phyloP scores from a whole-genome alignment of 2,113 vertebrate species.

The Gambusia affinis region DNA sequence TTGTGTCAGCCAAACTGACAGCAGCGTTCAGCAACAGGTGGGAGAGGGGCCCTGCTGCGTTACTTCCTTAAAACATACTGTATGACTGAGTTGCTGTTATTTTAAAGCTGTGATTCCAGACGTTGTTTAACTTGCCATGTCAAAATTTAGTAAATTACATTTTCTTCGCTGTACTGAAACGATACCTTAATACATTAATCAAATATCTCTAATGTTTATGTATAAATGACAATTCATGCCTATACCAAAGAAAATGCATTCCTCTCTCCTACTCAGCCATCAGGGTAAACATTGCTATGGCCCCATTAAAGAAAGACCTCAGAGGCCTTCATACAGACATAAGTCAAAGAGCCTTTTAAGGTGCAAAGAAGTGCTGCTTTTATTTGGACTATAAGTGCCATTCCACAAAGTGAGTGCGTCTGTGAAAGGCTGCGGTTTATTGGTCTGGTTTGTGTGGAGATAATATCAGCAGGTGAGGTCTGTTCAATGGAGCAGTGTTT shows the following conservation, averaged over 20 bases:
- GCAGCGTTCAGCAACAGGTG: no score
- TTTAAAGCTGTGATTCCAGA: no score
- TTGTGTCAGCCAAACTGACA: no score
- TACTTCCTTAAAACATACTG: not conserved
- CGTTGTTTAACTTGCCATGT: no score
- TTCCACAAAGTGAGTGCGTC: slow-evolving; percentile 63
- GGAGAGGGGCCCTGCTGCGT: not conserved
- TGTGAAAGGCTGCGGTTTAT: slow-evolving; percentile 75
- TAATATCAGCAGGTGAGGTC: slow-evolving; percentile 82
- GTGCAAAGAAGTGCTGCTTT: slow-evolving; percentile 57
- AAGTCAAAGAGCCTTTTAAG: slow-evolving; percentile 36
- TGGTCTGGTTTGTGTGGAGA: slow-evolving; percentile 70
- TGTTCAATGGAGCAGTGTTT: slow-evolving; percentile 71
- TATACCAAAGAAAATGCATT: not conserved
- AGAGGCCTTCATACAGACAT: slow-evolving; percentile 24
- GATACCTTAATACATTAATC: no score
- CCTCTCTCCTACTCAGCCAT: slow-evolving; percentile 10
- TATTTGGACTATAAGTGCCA: slow-evolving; percentile 51
- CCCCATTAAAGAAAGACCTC: slow-evolving; percentile 6
- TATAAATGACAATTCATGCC: not conserved
- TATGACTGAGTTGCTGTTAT: no score
- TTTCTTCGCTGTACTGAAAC: no score
- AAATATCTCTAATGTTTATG: no score
- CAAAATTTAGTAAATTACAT: no score
- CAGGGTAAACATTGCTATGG: not conserved